Evolutionary conservation across 2,888 invertebrate genomes (phyloP).

Genomic region (Ophion obscuratus): DNA sequence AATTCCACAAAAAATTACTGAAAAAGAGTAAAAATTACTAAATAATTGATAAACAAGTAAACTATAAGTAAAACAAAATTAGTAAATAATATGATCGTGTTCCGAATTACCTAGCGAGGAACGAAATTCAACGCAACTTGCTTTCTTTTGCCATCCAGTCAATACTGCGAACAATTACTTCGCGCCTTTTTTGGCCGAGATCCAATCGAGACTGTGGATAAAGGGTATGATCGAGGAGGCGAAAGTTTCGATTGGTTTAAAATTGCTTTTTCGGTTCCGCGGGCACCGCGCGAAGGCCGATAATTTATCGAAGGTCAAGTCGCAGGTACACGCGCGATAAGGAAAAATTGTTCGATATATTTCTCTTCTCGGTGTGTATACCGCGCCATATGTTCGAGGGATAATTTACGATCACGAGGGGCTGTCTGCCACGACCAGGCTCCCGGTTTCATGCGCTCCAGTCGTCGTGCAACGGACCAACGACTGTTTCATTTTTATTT

Average conservation of each 20-base stretch:
- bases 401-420: slow-evolving; percentile 51
- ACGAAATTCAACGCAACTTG: too few relatives aligned
- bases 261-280: slow-evolving; percentile 28
- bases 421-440: slow-evolving; percentile 10
- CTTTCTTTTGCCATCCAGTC: too few relatives aligned
- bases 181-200: neutral
- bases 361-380: neutral
- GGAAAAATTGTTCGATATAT: slow-evolving; percentile 51
- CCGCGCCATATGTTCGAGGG: slow-evolving; percentile 31
- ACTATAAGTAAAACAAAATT: too few relatives aligned
- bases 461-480: slow-evolving; percentile 34
- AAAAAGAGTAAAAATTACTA: too few relatives aligned
- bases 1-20: too few relatives aligned
- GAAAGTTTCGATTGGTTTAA: slow-evolving; percentile 15
- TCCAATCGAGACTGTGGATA: neutral
- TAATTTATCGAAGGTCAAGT: slow-evolving; percentile 51
- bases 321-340: slow-evolving; percentile 26
- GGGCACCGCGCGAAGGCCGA: neutral
- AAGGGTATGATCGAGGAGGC: slow-evolving; percentile 16
- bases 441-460: slow-evolving; percentile 22
- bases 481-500: slow-evolving; percentile 16
- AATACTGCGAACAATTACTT: neutral
- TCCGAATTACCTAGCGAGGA: too few relatives aligned
- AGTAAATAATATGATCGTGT: too few relatives aligned
- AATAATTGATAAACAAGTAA: too few relatives aligned